Conservation (phyloP, 2,888 invertebrate genomes). For the Sussaba pulchella region DNA sequence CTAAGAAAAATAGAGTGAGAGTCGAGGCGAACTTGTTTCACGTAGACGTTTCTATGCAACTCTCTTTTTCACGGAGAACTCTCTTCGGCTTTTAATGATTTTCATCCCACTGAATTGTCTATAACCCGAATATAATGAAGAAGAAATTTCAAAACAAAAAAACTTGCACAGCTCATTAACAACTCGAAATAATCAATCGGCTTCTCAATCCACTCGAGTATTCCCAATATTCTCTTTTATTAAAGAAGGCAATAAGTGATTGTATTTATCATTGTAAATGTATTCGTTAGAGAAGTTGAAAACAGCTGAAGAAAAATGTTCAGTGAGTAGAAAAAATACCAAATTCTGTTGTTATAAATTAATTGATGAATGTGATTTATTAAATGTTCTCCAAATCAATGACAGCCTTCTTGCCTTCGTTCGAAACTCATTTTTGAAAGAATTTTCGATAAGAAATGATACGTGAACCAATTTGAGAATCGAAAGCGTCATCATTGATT, state of each 20-base stretch:
- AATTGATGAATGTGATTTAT: too few relatives aligned
- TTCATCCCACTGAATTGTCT: conserved; percentile 32
- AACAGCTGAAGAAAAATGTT: not conserved
- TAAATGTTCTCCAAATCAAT: too few relatives aligned
- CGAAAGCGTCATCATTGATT: not conserved
- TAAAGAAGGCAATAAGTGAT: too few relatives aligned
- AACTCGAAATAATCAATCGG: conserved; percentile 31
- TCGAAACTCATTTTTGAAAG: not conserved
- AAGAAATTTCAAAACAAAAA: too few relatives aligned
- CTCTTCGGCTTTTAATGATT: conserved; percentile 31
- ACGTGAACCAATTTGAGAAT: not conserved
- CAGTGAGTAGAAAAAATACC: too few relatives aligned
- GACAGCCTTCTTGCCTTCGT: too few relatives aligned
- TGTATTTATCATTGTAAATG: not conserved
- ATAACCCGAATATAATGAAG: conserved; percentile 33
- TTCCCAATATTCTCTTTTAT: too few relatives aligned
- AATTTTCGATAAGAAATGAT: too few relatives aligned
- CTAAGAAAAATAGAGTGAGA: not conserved
- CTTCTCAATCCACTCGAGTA: not conserved
- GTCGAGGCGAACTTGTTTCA: conserved; percentile 25
- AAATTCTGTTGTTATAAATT: too few relatives aligned
- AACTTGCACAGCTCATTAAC: conserved; percentile 10
- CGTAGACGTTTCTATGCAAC: conserved; percentile 33
- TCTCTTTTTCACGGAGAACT: conserved; percentile 24
- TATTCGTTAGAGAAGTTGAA: not conserved